phyloP scores from a whole-genome alignment of 2,888 invertebrate genomes.

The Lithosia quadra region DNA sequence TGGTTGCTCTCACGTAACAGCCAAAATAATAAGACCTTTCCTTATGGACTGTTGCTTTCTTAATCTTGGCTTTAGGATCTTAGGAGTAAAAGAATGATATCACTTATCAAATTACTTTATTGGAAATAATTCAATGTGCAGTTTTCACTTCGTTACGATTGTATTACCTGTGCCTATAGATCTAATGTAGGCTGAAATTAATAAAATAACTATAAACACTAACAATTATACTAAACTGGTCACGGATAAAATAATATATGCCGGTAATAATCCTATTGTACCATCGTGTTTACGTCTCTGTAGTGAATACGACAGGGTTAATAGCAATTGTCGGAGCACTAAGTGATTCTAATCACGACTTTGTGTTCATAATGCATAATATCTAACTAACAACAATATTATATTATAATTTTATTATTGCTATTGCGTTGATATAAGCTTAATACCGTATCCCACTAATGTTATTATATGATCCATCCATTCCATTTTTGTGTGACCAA shows the following conservation, averaged over 20 bases:
- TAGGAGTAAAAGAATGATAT: no score
- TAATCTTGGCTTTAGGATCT: no score
- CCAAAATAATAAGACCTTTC: no score
- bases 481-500: neutral
- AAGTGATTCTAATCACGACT: neutral
- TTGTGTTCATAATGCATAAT: neutral
- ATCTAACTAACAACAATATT: no score
- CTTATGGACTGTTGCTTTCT: no score
- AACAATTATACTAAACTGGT: neutral
- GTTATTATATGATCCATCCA: neutral
- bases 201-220: neutral
- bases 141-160: no score
- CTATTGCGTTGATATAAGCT: neutral
- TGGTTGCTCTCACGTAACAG: no score
- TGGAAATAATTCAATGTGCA: no score
- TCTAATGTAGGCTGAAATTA: neutral
- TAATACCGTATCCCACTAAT: neutral
- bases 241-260: neutral
- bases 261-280: neutral
- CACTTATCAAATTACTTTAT: no score
- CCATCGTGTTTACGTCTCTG: neutral
- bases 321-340: neutral
- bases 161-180: no score
- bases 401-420: neutral
- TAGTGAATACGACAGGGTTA: neutral